phyloP scores from a whole-genome alignment of 2,888 invertebrate species.

The Phlogophora meticulosa region DNA sequence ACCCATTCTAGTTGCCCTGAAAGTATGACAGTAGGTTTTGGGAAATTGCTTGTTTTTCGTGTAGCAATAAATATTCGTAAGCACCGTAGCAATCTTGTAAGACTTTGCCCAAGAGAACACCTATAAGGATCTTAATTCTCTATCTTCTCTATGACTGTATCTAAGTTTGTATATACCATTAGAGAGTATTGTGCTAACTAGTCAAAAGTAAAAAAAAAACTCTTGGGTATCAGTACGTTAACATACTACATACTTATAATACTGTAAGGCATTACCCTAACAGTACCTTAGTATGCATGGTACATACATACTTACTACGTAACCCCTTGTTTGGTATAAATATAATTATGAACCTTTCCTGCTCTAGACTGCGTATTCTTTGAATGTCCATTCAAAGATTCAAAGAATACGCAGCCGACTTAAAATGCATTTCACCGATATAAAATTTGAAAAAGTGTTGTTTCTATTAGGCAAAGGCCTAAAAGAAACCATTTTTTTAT shows the following conservation, averaged over 20 bases:
- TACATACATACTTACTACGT: too few relatives aligned
- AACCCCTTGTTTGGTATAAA: neutral
- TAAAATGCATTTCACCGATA: too few relatives aligned
- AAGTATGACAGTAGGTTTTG: slow-evolving; percentile 12
- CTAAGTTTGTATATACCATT: too few relatives aligned
- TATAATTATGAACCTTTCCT: neutral
- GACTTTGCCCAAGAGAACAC: neutral
- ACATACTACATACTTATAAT: too few relatives aligned
- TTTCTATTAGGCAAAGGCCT: too few relatives aligned
- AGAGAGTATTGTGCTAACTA: neutral
- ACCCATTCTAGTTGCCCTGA: slow-evolving; percentile 95
- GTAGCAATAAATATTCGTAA: neutral
- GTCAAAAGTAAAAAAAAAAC: neutral
- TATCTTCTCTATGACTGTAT: too few relatives aligned
- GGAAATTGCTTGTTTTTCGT: neutral
- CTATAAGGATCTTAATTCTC: too few relatives aligned
- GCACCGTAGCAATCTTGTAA: neutral
- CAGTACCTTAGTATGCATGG: too few relatives aligned
- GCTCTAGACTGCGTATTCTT: neutral
- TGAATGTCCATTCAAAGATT: too few relatives aligned
- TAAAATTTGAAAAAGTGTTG: too few relatives aligned
- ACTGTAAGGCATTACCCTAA: too few relatives aligned
- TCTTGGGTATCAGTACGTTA: neutral
- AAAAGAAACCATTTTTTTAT: slow-evolving; percentile 2
- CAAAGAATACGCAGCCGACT: too few relatives aligned